phyloP scores from a whole-genome alignment of 2,113 vertebrate species.

The Motacilla tschutschensis region DNA sequence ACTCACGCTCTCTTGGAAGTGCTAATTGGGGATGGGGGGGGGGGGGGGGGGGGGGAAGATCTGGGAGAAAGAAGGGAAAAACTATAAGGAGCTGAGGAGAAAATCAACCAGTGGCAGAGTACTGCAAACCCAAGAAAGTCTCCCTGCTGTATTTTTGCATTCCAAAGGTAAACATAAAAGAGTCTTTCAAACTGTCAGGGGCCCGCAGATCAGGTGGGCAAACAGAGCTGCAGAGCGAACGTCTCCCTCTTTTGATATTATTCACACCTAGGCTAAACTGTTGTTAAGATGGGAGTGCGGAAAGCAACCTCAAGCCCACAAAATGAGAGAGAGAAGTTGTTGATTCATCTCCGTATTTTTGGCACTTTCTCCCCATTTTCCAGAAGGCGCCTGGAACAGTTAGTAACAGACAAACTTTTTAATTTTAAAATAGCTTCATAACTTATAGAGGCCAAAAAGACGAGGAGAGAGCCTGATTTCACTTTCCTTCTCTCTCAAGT shows the following conservation, averaged over 20 bases:
- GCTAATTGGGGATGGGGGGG: not conserved
- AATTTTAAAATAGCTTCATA: conserved; percentile 65
- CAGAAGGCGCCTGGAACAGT: conserved; percentile 64
- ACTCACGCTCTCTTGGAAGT: conserved; percentile 20
- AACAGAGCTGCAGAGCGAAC: conserved; percentile 25
- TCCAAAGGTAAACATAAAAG: conserved; percentile 46
- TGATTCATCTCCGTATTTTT: conserved; percentile 64
- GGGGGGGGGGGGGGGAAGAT: not conserved
- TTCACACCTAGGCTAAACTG: conserved; percentile 55
- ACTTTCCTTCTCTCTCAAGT: not conserved
- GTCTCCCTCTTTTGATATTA: conserved; percentile 43
- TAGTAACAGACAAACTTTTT: conserved; percentile 64
- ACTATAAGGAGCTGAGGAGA: not conserved
- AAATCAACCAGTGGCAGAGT: conserved; percentile 26
- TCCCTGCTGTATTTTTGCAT: conserved; percentile 19
- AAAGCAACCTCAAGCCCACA: conserved; percentile 58
- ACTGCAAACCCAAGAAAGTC: conserved; percentile 4
- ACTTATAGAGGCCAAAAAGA: conserved; percentile 53
- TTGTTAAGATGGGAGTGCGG: conserved; percentile 41
- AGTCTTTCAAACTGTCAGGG: conserved; percentile 45
- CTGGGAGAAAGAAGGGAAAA: conserved; percentile 5
- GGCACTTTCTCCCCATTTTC: conserved; percentile 51
- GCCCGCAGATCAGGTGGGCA: conserved; percentile 53
- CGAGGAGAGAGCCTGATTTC: conserved; percentile 9
- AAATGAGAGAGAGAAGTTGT: conserved; percentile 52